Evolutionary conservation across 37 sponge, comb jelly and placozoan species (phyloP), one percentile per base, ranked within the genome.

Genomic region (Chondrosia reniformis): DNA sequence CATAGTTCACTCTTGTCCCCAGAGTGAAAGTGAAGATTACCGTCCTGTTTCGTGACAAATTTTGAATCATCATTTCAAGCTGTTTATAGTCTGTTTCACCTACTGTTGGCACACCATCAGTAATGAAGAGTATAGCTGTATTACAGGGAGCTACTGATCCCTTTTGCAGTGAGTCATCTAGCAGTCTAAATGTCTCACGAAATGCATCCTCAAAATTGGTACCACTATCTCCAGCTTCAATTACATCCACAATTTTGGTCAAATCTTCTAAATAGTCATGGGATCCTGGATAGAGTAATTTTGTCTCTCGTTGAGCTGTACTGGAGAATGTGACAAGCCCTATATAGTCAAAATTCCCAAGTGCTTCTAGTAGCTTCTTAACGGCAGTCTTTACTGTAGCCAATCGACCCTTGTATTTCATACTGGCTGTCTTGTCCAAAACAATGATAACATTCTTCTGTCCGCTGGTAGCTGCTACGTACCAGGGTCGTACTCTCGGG

Each of bases 401-500:
- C 17, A 76, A 25, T 2, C 77, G 57, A 39, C 59, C 59, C 33
- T 36, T 36, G 37, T 76, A 37, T 13, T 69, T 69, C 77, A 55
- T 76, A 8, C 56, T 54, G 34, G 34, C 57, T 22, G 56, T 57
- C 21, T 34, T 33, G 52, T 80, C 81, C 12, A 80, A 55, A 3
- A 80, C 13, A 32, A 80, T 75, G 6, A 71, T 57, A 41, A 80
- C 81, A 34, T 71, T 54, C 61, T 80, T 80, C 27, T 28, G 75
- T 33, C 81, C 81, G 31, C 63, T 57, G 52, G 76, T 80, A 22
- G 81, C 72, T 0, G 81, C 72, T 6, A 80, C 33, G 81, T 80
- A 80, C 81, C 81, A 80, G 1, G 81, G 81, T 15, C 81, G 77
- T 3, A 76, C 3, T 1, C 77, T 33, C 2, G 81, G 81, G 58